Percentiles rank a stretch among this genome's conserved stretches.
phyloP scores from a whole-genome alignment of 37 sponge, comb jelly and placozoan genomes.

The Beroe forskalii region DNA sequence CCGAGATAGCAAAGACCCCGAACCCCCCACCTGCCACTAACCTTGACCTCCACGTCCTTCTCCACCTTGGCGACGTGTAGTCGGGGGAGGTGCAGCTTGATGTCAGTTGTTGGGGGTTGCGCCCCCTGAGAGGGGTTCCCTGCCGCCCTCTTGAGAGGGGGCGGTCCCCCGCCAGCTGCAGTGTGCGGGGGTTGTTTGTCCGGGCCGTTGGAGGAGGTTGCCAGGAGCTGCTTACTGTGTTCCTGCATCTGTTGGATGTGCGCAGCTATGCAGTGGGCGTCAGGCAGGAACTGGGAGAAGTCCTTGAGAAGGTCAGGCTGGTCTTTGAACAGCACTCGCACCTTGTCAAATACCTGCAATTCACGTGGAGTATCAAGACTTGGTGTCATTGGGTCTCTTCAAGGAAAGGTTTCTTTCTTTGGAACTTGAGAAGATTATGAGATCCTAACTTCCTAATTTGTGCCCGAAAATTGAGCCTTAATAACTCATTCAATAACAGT shows the following conservation, averaged over 20 bases:
- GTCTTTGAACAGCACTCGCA: slow-evolving; percentile 78
- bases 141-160: slow-evolving; percentile 39
- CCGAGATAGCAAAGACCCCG: too few relatives aligned
- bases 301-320: slow-evolving; percentile 87
- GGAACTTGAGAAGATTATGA: too few relatives aligned
- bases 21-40: too few relatives aligned
- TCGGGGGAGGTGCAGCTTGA: slow-evolving; percentile 18
- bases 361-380: too few relatives aligned
- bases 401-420: too few relatives aligned
- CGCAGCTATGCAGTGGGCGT: slow-evolving; percentile 66
- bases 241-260: slow-evolving; percentile 52
- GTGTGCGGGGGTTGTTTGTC: not conserved
- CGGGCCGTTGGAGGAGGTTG: slow-evolving; percentile 3
- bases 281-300: slow-evolving; percentile 94
- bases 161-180: slow-evolving; percentile 12
- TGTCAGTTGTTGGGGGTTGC: not conserved
- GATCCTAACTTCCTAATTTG: too few relatives aligned
- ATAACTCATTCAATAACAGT: too few relatives aligned
- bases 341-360: slow-evolving; percentile 77
- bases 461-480: too few relatives aligned
- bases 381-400: too few relatives aligned
- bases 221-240: slow-evolving; percentile 1
- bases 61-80: slow-evolving; percentile 18
- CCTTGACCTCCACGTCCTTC: slow-evolving; percentile 15
- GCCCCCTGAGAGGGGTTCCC: not conserved